Conservation (phyloP, 2,113 vertebrate genomes). For the Bubo bubo region DNA sequence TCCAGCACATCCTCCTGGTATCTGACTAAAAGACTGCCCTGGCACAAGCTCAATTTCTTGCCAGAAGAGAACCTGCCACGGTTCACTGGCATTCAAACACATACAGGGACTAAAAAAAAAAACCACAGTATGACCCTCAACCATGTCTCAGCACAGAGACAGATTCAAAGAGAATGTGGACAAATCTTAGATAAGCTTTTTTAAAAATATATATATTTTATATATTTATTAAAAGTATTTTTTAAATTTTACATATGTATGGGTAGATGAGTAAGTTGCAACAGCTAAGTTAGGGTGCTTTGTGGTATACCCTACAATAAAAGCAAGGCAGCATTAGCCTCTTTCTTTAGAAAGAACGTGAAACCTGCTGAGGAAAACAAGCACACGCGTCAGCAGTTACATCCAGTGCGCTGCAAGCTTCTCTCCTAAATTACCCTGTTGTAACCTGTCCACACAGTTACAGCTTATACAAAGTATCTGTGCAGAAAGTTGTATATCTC, state of each 20-base stretch:
- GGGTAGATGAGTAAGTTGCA: not conserved
- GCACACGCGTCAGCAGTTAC: not conserved
- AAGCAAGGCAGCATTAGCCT: not conserved
- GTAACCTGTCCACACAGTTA: not conserved
- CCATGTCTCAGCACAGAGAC: not conserved
- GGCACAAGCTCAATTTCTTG: not conserved
- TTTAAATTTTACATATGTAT: too few relatives aligned
- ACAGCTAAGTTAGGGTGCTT: not conserved
- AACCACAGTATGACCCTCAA: not conserved
- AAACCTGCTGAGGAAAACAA: not conserved
- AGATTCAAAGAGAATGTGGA: not conserved
- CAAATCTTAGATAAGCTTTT: not conserved
- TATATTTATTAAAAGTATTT: not conserved
- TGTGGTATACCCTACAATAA: not conserved
- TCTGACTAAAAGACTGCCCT: not conserved
- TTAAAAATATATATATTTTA: not conserved
- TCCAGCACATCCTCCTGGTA: not conserved
- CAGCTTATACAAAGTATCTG: not conserved
- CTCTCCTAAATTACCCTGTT: not conserved
- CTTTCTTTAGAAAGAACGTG: not conserved
- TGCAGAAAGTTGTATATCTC: not conserved
- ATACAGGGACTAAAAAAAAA: not conserved
- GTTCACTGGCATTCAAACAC: not conserved
- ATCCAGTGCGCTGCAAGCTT: not conserved
- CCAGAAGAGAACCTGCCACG: not conserved